A percentile compares a stretch with the other conserved stretches of the same genome.
Evolutionary conservation across 2,113 vertebrate species (phyloP).

Genomic region (Lanius ludovicianus): DNA sequence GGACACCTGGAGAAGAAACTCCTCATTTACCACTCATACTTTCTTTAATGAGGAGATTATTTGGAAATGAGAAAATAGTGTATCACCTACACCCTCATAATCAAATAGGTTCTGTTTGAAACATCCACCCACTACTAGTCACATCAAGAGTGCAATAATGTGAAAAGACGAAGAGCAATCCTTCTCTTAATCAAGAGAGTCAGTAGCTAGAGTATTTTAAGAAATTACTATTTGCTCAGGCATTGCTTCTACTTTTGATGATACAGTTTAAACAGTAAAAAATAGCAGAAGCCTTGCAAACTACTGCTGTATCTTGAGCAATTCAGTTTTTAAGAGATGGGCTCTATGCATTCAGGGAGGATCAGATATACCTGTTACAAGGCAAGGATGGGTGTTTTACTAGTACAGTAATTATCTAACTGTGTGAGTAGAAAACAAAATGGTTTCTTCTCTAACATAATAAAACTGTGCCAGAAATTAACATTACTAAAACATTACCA

Average conservation of each 20-base stretch:
- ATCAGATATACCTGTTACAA: not conserved
- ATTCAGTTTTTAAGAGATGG: not conserved
- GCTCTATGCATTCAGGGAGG: not conserved
- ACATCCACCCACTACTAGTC: not conserved
- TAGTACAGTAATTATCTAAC: not conserved
- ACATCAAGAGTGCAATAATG: not conserved
- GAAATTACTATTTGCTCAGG: not conserved
- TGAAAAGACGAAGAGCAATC: not conserved
- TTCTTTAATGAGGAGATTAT: constrained; percentile 33
- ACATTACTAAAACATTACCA: not conserved
- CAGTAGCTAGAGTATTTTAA: not conserved
- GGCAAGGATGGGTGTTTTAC: not conserved
- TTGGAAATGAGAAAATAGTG: constrained; percentile 36
- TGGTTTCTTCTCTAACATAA: not conserved
- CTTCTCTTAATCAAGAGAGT: constrained; percentile 5
- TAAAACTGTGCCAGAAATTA: not conserved
- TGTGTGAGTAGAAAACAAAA: not conserved
- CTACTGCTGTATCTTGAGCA: not conserved
- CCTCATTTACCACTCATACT: constrained; percentile 1
- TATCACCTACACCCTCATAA: constrained; percentile 19
- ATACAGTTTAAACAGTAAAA: not conserved
- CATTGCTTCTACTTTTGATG: not conserved
- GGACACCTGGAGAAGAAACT: constrained; percentile 34
- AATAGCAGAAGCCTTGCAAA: not conserved
- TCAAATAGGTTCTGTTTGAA: constrained; percentile 27